phyloP scores from a whole-genome alignment of 2,888 invertebrate genomes.

The Parnassius glacialis region DNA sequence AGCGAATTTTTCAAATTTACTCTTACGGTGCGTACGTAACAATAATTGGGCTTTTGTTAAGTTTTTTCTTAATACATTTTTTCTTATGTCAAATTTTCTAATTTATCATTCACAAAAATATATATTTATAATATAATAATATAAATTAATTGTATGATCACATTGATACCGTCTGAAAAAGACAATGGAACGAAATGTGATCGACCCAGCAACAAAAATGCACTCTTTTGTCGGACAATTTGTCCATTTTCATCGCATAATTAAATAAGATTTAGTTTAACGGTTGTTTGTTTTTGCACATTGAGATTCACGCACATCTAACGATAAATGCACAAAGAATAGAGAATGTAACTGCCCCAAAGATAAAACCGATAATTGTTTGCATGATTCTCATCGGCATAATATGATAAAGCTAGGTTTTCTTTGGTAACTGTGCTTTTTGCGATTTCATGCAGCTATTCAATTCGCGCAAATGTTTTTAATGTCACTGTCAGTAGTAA shows the following conservation, averaged over 20 bases:
- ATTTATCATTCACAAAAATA: too few relatives aligned
- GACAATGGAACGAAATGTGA: slow-evolving; percentile 7
- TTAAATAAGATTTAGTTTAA: slow-evolving; percentile 32
- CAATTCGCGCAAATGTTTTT: slow-evolving; percentile 18
- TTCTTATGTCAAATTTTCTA: too few relatives aligned
- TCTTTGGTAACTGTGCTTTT: slow-evolving; percentile 17
- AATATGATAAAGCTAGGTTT: slow-evolving; percentile 8
- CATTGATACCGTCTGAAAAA: neutral
- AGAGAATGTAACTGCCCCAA: neutral
- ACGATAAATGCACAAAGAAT: neutral
- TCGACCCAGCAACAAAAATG: slow-evolving; percentile 9
- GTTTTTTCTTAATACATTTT: too few relatives aligned
- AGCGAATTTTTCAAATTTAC: neutral
- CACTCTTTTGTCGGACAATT: slow-evolving; percentile 28
- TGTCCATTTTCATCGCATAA: slow-evolving; percentile 35
- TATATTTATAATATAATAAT: too few relatives aligned
- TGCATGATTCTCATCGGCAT: neutral
- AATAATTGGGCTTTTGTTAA: too few relatives aligned
- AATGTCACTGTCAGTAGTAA: slow-evolving; percentile 3
- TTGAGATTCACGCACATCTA: neutral
- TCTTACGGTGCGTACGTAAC: too few relatives aligned
- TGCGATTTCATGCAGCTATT: slow-evolving; percentile 5
- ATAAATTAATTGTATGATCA: too few relatives aligned
- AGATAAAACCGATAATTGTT: neutral
- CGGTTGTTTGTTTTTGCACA: slow-evolving; percentile 25